Conservation (phyloP, 2,113 vertebrate species). For the Rhombomys opimus region DNA sequence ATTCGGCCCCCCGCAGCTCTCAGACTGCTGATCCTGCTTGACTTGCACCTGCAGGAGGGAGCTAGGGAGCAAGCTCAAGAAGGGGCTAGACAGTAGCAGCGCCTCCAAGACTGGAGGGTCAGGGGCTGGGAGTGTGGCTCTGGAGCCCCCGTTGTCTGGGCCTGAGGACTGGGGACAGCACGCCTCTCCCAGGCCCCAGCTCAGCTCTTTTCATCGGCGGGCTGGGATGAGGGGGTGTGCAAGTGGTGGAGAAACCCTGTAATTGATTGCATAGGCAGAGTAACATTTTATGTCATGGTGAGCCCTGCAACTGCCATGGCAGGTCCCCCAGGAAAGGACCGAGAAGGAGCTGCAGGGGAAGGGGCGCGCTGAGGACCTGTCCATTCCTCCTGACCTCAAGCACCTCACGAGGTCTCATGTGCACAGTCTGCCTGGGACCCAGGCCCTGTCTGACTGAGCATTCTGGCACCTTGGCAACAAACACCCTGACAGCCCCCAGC, state of each 20-base stretch:
- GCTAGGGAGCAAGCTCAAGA: not conserved
- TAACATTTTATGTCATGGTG: accelerated
- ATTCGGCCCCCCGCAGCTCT: not conserved
- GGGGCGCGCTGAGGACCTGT: not conserved
- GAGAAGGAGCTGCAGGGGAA: not conserved
- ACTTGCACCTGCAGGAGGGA: not conserved
- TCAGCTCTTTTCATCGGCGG: slow-evolving; percentile 1
- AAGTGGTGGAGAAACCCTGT: not conserved
- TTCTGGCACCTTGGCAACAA: not conserved
- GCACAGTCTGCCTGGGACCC: not conserved
- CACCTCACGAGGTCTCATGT: not conserved
- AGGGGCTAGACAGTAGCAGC: not conserved
- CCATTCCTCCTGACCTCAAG: not conserved
- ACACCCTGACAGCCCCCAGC: not conserved
- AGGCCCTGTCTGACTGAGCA: not conserved
- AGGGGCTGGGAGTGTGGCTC: not conserved
- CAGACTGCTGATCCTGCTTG: not conserved
- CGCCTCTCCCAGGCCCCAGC: not conserved
- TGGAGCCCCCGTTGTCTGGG: not conserved
- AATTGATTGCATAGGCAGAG: not conserved
- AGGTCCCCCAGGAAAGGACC: not conserved
- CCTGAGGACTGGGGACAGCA: not conserved
- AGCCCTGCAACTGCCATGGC: not conserved
- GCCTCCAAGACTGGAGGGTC: not conserved
- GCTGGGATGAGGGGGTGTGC: not conserved